Base-by-base conservation (phyloP, 2,888 invertebrate species). In the Ctena decussata region DNA sequence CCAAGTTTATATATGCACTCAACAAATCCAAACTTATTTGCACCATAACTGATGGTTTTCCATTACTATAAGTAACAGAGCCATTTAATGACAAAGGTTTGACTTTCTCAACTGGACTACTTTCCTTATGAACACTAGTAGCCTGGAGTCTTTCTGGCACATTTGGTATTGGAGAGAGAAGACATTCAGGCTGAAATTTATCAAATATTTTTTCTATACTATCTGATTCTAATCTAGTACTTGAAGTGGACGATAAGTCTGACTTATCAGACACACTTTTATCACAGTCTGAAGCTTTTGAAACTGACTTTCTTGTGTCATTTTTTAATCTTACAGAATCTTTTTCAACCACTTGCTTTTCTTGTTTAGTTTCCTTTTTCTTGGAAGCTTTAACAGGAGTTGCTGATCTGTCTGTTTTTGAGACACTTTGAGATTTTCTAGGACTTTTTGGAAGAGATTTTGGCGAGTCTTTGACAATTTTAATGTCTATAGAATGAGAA, bases 21-120 rank as follows among this genome's bases (percentile, higher is more conserved):
- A 90, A 74, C 27, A 88, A 78, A 72, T 80, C 81, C 27, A 90
- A 79, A 41, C 86, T 86, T 72, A 90, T 80, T 77, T 82, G 79
- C 35, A 90, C 90, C 49, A 87, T 77, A 65, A 90, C 85, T 71
- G 90, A 83, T 35, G 87, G 84, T 74, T 76, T 81, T 44, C 84
- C 87, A 77, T 88, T 85, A 27, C 74, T 8, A 81, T 77, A 85
- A 30, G 80, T 74, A 37, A 88, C 74, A 74, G 70, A 82, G 71
- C 82, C 84, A 77, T 80, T 80, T n/a, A 77, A 65, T 69, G 76
- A 77, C 44, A 78, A 15, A 70, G 74, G 74, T 69, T 83, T 85
- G 32, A 74, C 77, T 37, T 72, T 72, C 27, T 27, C 44, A 72
- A 72, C 44, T 35, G n/a, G 3, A 27, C 2, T 41, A 21, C 21